A percentile compares a stretch with the other conserved stretches of the same genome.
Evolutionary conservation across 2,113 vertebrate species (phyloP).

Genomic region (Vulpes vulpes): DNA sequence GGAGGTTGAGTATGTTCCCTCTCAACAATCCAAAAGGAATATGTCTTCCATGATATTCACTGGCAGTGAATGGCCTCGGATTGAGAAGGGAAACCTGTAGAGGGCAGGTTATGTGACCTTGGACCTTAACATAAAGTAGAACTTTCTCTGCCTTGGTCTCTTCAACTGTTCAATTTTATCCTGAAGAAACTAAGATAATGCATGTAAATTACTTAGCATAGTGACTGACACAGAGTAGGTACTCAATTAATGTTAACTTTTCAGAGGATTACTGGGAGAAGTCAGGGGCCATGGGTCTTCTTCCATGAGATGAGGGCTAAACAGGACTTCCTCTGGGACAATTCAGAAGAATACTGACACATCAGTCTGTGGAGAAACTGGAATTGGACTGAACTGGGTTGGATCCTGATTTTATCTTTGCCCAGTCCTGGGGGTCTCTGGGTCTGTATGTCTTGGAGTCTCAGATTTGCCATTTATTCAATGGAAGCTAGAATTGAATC

Average conservation of each 20-base stretch:
- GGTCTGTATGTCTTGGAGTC: neutral
- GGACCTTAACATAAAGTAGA: neutral
- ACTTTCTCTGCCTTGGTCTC: neutral
- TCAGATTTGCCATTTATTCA: neutral
- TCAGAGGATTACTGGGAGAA: neutral
- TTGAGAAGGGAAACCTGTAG: too few relatives aligned
- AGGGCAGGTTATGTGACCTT: too few relatives aligned
- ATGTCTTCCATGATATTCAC: fast-evolving
- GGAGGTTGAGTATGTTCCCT: neutral
- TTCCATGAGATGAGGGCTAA: neutral
- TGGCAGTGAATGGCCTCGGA: too few relatives aligned
- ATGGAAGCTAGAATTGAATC: fast-evolving
- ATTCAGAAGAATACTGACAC: fast-evolving
- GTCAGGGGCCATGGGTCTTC: fast-evolving
- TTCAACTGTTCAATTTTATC: neutral
- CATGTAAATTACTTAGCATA: neutral
- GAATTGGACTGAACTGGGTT: neutral
- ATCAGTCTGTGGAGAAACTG: neutral
- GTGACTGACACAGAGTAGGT: neutral
- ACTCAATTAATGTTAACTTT: neutral
- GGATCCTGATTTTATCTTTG: neutral
- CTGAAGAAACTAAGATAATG: neutral
- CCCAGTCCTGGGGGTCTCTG: neutral
- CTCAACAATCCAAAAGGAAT: neutral
- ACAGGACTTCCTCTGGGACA: neutral